Evolutionary conservation across 2,113 vertebrate genomes (phyloP).

Genomic region (Campylomormyrus tamandua): DNA sequence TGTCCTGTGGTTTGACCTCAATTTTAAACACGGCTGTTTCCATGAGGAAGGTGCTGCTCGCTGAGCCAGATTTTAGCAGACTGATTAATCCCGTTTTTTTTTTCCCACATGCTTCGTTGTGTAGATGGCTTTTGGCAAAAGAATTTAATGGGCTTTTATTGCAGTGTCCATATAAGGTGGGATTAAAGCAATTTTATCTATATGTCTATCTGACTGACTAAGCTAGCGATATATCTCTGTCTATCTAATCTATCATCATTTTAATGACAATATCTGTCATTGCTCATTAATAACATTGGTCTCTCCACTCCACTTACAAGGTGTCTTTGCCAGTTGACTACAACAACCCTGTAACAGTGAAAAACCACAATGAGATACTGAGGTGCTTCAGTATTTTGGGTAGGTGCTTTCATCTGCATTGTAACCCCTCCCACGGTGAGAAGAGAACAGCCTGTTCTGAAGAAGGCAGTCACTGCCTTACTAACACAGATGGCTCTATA

Average conservation of each 20-base stretch:
- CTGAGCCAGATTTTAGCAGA: neutral
- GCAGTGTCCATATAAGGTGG: neutral
- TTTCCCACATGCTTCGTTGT: neutral
- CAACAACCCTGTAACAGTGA: constrained; percentile 61
- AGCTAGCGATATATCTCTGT: too few species aligned
- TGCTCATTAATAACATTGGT: neutral
- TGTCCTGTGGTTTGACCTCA: neutral
- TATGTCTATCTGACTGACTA: too few species aligned
- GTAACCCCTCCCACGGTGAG: neutral
- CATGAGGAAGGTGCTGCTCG: neutral
- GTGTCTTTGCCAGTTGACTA: constrained; percentile 74
- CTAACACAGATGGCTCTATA: neutral
- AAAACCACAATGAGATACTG: constrained; percentile 82
- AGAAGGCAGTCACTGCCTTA: neutral
- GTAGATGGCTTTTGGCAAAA: neutral
- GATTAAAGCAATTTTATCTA: neutral
- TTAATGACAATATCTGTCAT: too few species aligned
- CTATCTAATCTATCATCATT: too few species aligned
- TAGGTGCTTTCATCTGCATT: constrained; percentile 39
- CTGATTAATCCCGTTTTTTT: neutral
- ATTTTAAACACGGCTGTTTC: neutral
- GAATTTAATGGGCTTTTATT: neutral
- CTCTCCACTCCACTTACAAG: constrained; percentile 41
- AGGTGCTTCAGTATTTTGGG: constrained; percentile 85
- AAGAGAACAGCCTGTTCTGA: neutral